A percentile compares a stretch with the other conserved stretches of the same genome.
These are phyloP conservation scores for Cichlasoma orientale DNA, from an alignment of 2,797 vertebrate genomes.

Conservation along the genomic window DNA sequence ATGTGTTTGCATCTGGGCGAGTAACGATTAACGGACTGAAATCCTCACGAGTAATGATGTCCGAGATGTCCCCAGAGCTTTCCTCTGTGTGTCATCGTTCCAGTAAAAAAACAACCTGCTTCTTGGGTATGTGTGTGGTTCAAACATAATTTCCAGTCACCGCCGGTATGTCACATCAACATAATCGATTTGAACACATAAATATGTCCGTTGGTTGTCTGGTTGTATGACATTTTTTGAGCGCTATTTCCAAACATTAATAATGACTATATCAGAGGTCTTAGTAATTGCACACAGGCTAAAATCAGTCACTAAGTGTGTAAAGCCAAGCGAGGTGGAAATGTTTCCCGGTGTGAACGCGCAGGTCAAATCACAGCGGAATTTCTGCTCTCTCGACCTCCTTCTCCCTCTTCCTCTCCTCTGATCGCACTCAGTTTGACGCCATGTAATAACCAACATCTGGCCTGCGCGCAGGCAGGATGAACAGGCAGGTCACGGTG, in stretches of 20 bases:
- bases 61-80: not conserved
- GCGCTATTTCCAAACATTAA: not conserved
- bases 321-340: conserved; percentile 15
- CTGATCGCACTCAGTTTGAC: conserved; percentile 65
- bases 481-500: conserved; percentile 61
- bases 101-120: not conserved
- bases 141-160: not conserved
- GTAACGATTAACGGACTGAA: not conserved
- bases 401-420: conserved; percentile 42
- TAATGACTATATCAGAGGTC: not conserved
- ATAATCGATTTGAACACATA: not conserved
- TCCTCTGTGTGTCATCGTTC: not conserved
- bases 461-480: conserved; percentile 61
- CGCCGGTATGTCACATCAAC: not conserved
- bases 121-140: no score
- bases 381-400: conserved; percentile 8
- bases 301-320: not conserved
- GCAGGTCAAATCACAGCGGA: conserved; percentile 59
- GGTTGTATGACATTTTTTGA: not conserved
- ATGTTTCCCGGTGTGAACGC: conserved; percentile 12
- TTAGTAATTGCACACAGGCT: not conserved
- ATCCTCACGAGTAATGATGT: not conserved
- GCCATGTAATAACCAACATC: conserved; percentile 79
- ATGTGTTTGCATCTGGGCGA: conserved; percentile 1
- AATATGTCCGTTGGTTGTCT: not conserved